Conservation (phyloP, 2,113 vertebrate genomes). For the Arenaria interpres region DNA sequence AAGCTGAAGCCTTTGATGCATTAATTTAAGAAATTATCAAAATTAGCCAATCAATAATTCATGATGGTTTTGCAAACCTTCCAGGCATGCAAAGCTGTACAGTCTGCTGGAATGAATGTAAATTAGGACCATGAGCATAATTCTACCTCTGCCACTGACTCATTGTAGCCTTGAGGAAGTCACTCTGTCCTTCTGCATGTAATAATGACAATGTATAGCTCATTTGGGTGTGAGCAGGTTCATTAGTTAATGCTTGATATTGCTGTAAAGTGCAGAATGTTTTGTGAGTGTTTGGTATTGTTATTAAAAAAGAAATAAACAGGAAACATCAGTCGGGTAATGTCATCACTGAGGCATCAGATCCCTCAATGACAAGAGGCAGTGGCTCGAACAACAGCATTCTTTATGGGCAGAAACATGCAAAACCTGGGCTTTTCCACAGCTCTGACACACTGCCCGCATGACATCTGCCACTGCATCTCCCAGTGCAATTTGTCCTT, state of each 20-base stretch:
- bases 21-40: neutral
- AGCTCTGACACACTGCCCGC: neutral
- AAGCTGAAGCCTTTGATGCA: neutral
- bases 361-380: neutral
- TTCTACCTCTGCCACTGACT: neutral
- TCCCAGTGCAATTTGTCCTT: neutral
- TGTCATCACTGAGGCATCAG: slow-evolving; percentile 14
- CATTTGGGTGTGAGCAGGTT: slow-evolving; percentile 47
- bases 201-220: neutral
- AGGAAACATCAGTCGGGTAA: slow-evolving; percentile 35
- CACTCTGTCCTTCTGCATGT: neutral
- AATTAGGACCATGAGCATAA: neutral
- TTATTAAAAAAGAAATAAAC: slow-evolving; percentile 57
- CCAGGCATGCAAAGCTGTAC: neutral
- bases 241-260: slow-evolving; percentile 46
- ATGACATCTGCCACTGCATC: neutral
- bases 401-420: neutral
- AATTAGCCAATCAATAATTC: neutral
- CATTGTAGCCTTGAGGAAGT: slow-evolving; percentile 32
- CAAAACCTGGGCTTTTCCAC: neutral
- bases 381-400: neutral
- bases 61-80: neutral
- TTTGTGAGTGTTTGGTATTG: slow-evolving; percentile 4
- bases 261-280: slow-evolving; percentile 43
- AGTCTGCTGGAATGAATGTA: neutral